Evolutionary conservation across 2,113 vertebrate species (phyloP).

Genomic region (Pardalotus punctatus): DNA sequence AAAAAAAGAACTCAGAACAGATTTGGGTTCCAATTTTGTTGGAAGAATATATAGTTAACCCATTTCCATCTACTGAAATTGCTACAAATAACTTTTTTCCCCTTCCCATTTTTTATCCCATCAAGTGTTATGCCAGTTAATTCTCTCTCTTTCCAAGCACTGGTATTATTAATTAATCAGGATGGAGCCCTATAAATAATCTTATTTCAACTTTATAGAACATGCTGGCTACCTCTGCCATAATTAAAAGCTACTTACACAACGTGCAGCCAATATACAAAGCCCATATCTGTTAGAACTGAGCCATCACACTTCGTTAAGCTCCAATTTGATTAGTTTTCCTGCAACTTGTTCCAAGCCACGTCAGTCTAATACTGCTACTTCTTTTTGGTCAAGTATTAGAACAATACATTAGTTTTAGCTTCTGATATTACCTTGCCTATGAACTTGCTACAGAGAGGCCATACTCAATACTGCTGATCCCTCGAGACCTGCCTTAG

Average conservation of each 20-base stretch:
- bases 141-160: not conserved
- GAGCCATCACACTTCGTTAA: not conserved
- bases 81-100: not conserved
- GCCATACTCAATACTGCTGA: fast-evolving
- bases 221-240: not conserved
- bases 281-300: not conserved
- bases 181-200: not conserved
- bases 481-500: not conserved
- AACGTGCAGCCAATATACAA: not conserved
- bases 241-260: not conserved
- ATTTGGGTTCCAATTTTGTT: not conserved
- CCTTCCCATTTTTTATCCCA: not conserved
- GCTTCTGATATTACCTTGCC: not conserved
- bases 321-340: not conserved
- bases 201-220: not conserved
- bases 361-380: not conserved
- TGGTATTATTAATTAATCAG: not conserved
- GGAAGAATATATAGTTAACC: not conserved
- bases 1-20: not conserved
- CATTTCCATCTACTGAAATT: not conserved
- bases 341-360: not conserved
- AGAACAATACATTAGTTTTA: not conserved
- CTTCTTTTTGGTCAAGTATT: not conserved
- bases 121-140: not conserved
- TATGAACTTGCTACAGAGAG: not conserved